Base-by-base conservation (phyloP, 2,797 vertebrate genomes). In the Jordanella pulchra region DNA sequence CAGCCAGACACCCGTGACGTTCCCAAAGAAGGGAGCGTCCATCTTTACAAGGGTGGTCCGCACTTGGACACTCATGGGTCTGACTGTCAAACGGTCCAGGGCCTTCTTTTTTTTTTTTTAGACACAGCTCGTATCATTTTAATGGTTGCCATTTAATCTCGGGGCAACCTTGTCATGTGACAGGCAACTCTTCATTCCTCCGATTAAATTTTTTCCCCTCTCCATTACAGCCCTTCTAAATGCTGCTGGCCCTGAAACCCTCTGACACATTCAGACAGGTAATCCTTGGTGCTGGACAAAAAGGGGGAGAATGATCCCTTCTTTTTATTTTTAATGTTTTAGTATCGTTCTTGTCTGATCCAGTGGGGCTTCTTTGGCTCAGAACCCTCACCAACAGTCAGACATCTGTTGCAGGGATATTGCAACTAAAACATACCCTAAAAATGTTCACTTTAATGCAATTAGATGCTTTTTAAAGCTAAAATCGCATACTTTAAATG, bases 121-220 rank as follows among this genome's bases (percentile, higher is more conserved):
- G 86, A 87, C 84, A 89, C 88, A 86, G 77, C 84, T 84, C 89
- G 87, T 91, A 92, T 90, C 86, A n/a, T 90, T 91, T 92, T 89
- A 89, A 91, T 82, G 76, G 76, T 61, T 71, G 80, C 61, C 75
- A 77, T 90, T 90, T 91, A 82, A 91, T 92, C 83, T 80, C 77
- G 58, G 80, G 75, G 69, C 84, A 89, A 71, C 91, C 91, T 92
- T 91, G 90, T 90, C 85, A 82, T 84, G 80, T 90, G 89, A 89
- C 91, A 87, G 90, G 84, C 84, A 65, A 86, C 89, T 82, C 82
- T 81, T 89, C 86, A 88, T 79, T 79, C 77, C 65, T 39, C 60
- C 69, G 77, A 81, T 87, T 86, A 72, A 77, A 88, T 89, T 84
- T 83, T 17, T 68, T 39, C 69, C 78, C 71, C 51, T 69, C 65